Base-by-base conservation (phyloP, 2,797 vertebrate species). In the Pteronotus mesoamericanus region DNA sequence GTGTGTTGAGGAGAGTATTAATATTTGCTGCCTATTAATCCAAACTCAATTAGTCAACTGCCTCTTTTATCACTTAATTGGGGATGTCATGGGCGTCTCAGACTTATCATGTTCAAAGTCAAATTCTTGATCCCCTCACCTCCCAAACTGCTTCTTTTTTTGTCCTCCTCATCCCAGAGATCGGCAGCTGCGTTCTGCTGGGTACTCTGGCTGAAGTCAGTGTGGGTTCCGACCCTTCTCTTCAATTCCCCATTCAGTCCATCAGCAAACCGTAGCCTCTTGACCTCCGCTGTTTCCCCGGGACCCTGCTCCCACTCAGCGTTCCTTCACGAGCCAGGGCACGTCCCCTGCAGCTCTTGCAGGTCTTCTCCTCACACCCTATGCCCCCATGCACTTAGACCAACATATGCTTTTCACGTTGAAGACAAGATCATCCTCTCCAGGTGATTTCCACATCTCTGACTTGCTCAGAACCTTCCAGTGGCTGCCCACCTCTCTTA, bases 221-320 rank as follows among this genome's bases (percentile, higher is more conserved):
- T 3, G 11, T 46, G 6, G 9, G 55, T 44, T 71, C 10, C 2
- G 0, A 1, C 16, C 37, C 34, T 79, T 83, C 10, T 91, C 11
- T 53, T 42, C 9, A 8, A 9, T 5, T 14, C 14, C 12, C 21
- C 9, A 0, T 9, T 24, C 37, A 21, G 18, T 32, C 18, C 12
- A 2, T 22, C 55, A 44, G n/a, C 57, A 42, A 2, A 48, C 57
- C 0, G 2, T 42, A 59, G 9, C 51, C 39, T 75, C 39, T n/a
- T 0, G 0, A 6, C 26, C n/a, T 34, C 22, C 1, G 9, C 16
- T 18, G 0, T 39, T n/a, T 29, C 51, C 59, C 14, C 37, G 2
- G 19, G 55, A 21, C 32, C 46, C 2, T 10, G 32, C 61, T 55
- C 10, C 61, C 55, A 14, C 32, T 3, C 9, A 2, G 9, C 0